Conservation (phyloP, 2,888 invertebrate species). For the Ormyrus nitidulus region DNA sequence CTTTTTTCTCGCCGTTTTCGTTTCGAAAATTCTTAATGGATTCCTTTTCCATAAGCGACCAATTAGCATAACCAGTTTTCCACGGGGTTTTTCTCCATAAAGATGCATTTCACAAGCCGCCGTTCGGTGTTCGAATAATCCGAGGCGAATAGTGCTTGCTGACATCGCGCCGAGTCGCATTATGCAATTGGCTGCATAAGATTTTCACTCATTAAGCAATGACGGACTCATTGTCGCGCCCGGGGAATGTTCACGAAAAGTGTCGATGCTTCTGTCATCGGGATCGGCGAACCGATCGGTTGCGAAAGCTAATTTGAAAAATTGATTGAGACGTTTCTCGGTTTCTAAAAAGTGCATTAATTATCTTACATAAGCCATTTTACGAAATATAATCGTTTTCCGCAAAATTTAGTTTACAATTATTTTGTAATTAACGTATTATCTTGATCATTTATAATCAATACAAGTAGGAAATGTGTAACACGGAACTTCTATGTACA, state of each 20-base stretch:
- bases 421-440: background rate
- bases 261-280: background rate
- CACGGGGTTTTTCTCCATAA: background rate
- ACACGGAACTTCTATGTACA: constrained; percentile 3
- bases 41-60: background rate
- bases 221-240: constrained; percentile 12
- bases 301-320: too few species aligned
- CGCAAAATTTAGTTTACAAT: background rate
- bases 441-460: background rate
- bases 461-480: background rate
- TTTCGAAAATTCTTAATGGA: too few species aligned
- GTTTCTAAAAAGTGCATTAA: too few species aligned
- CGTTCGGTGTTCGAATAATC: background rate
- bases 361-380: too few species aligned
- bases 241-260: constrained; percentile 8
- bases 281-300: background rate
- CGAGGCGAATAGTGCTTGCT: constrained; percentile 17
- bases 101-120: constrained; percentile 55
- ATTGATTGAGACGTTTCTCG: too few species aligned
- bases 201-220: constrained; percentile 40
- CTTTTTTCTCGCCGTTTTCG: too few species aligned
- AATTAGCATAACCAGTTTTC: constrained; percentile 45
- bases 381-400: background rate
- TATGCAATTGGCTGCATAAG: constrained; percentile 38
- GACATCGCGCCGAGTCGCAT: constrained; percentile 21